phyloP scores from a whole-genome alignment of 2,797 vertebrate genomes.

The Pteropus rufus region DNA sequence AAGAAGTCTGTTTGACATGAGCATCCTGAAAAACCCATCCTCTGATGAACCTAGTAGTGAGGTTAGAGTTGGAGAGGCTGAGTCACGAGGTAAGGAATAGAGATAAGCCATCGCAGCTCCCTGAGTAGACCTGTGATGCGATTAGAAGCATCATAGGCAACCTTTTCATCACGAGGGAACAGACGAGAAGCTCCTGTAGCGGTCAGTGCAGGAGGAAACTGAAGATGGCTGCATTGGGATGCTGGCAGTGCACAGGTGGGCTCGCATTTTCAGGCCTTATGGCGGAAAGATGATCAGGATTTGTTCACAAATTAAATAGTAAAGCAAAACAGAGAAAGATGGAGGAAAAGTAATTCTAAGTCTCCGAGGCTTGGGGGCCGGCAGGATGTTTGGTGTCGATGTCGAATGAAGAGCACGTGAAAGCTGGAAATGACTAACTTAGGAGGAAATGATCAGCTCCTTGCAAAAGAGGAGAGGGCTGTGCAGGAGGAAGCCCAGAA shows the following conservation, averaged over 20 bases:
- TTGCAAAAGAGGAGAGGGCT: neutral
- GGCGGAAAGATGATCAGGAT: neutral
- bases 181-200: rapidly evolving
- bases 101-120: rapidly evolving
- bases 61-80: neutral
- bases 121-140: rapidly evolving
- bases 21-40: rapidly evolving
- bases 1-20: neutral
- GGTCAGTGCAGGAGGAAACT: rapidly evolving
- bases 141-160: rapidly evolving
- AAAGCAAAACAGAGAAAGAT: neutral
- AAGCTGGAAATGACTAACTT: neutral
- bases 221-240: neutral
- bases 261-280: rapidly evolving
- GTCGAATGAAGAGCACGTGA: rapidly evolving
- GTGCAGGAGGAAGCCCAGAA: no score
- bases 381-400: rapidly evolving
- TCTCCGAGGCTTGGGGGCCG: neutral
- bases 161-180: rapidly evolving
- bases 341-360: neutral
- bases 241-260: neutral
- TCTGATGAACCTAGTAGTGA: neutral
- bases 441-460: neutral
- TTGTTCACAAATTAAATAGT: neutral
- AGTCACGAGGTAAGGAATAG: rapidly evolving